A percentile compares a stretch with the other conserved stretches of the same genome.
These are phyloP conservation scores for Caenorhabditis plicata DNA, from an alignment of 2,888 invertebrate species.

Conservation along the genomic window DNA sequence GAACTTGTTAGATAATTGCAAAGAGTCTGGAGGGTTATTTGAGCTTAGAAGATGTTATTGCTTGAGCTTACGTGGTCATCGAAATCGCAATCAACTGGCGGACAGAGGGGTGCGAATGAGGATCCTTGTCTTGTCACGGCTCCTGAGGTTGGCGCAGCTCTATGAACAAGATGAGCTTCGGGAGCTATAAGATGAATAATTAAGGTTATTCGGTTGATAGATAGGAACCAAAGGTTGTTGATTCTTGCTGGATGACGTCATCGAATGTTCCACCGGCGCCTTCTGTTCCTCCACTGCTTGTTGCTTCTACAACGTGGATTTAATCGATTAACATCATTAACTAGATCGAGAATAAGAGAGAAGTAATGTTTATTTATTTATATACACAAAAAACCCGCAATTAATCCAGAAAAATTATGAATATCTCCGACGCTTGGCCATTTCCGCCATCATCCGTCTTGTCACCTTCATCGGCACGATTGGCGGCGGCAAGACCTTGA, in stretches of 20 bases:
- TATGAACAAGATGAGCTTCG: slow-evolving; percentile 16
- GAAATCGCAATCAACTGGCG: slow-evolving; percentile 44
- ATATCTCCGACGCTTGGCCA: too few relatives aligned
- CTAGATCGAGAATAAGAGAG: not conserved
- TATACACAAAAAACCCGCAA: not conserved
- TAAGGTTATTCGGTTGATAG: too few relatives aligned
- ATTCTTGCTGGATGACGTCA: too few relatives aligned
- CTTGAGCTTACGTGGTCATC: slow-evolving; percentile 24
- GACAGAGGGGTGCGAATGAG: slow-evolving; percentile 40
- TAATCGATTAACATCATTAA: not conserved
- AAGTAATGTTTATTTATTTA: not conserved
- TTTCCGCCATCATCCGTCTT: slow-evolving; percentile 39
- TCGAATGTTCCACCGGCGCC: slow-evolving; percentile 50
- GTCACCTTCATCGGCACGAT: slow-evolving; percentile 52
- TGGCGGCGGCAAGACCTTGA: slow-evolving; percentile 39
- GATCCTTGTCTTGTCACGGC: slow-evolving; percentile 38
- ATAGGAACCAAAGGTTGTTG: too few relatives aligned
- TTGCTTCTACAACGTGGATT: slow-evolving; percentile 32
- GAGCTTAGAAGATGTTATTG: not conserved
- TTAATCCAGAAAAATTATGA: too few relatives aligned
- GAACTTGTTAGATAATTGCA: slow-evolving; percentile 49
- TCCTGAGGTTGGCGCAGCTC: slow-evolving; percentile 14
- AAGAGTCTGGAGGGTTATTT: slow-evolving; percentile 27
- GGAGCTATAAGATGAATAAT: too few relatives aligned
- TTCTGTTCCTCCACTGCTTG: slow-evolving; percentile 41